Base-by-base conservation (phyloP, 2,888 invertebrate species). In the Dione vanillae region DNA sequence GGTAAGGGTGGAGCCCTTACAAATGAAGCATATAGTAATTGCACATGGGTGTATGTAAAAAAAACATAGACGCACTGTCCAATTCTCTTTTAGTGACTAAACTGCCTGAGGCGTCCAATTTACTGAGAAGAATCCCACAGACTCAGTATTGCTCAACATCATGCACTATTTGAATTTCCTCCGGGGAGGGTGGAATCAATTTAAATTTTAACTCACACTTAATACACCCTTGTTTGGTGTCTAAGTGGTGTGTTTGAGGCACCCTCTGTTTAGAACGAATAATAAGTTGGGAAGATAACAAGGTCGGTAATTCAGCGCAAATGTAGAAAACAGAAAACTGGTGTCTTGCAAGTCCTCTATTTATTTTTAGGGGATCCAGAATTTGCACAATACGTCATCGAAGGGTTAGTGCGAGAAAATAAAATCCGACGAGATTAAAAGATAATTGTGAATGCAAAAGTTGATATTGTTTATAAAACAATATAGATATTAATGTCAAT, bases 211-310 rank as follows among this genome's bases (percentile, higher is more conserved):
- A 92, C 92, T 93, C 88, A 86, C 87, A 91, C 92, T 93, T 92
- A 93, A 92, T 92, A 92, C 92, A 92, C 92, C 93, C 93, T 90
- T 92, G 92, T 93, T 92, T 92, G 91, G 92, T 90, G 89, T 93
- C 90, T 93, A 93, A 93, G 92, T 93, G 93, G 92, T 91, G 90
- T 92, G 91, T 93, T 92, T 85, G 84, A 87, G 87, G 83, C 92
- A 91, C 93, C 92, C 92, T 89, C 90, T 91, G 88, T 91, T 92
- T 90, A 83, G 83, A 79, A 81, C 85, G 89, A 85, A 89, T 91
- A 90, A 91, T 91, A 92, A 91, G 91, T 91, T 89, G 83, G 81
- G 86, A 90, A 92, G 91, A 91, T 90, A 89, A 85, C 85, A 80
- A 79, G 77, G 80, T 76, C 81, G 83, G 83, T 83, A 83, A 86